These are phyloP conservation scores for Melanerpes formicivorus DNA, from an alignment of 2,113 vertebrate species.

Conservation along the genomic window DNA sequence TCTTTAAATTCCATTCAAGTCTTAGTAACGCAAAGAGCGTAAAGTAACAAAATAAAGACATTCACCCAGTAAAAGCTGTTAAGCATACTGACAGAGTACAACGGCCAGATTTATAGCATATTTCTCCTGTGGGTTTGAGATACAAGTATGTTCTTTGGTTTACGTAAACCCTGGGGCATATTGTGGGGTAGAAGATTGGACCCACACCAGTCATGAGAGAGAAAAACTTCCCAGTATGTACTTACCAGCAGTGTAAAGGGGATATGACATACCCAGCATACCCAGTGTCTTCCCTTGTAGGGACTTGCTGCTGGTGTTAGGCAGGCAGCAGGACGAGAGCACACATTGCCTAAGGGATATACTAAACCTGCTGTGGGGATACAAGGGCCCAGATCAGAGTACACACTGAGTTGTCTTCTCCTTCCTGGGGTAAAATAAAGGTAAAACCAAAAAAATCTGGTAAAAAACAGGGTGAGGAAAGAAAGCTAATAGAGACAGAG, in stretches of 20 bases:
- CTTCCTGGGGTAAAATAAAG: neutral
- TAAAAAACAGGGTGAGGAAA: neutral
- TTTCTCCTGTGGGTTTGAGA: neutral
- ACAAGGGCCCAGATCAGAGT: neutral
- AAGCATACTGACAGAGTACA: neutral
- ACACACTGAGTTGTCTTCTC: neutral
- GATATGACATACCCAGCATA: too few species aligned
- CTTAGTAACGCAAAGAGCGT: neutral
- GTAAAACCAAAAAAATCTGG: conserved; percentile 18
- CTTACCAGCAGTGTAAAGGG: neutral
- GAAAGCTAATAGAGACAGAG: conserved; percentile 25
- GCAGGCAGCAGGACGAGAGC: neutral
- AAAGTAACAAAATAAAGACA: neutral
- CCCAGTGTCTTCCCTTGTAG: neutral
- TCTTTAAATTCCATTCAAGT: neutral
- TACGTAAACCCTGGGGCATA: neutral
- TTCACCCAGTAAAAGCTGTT: neutral
- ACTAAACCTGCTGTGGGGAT: neutral
- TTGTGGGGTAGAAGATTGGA: neutral
- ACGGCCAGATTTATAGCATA: neutral
- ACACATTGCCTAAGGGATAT: neutral
- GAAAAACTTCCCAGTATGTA: neutral
- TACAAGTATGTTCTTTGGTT: neutral
- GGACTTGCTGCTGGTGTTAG: neutral
- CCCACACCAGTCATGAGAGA: neutral